A percentile compares a stretch with the other conserved stretches of the same genome.
These are phyloP conservation scores for Microctonus brassicae DNA, from an alignment of 2,888 invertebrate genomes.

Conservation along the genomic window DNA sequence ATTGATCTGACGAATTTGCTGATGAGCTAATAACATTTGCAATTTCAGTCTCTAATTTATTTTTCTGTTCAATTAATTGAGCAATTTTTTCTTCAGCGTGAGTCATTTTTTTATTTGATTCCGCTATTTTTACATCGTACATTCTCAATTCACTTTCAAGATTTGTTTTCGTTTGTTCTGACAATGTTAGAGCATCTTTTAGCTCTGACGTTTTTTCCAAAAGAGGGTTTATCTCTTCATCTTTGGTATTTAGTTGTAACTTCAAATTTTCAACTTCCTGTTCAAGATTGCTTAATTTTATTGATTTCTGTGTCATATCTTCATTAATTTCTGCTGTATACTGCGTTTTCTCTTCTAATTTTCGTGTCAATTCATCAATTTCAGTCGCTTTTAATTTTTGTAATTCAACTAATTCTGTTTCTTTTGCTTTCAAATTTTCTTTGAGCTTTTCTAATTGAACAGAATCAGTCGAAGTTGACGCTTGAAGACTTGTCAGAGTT, in stretches of 20 bases:
- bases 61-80: slow-evolving; percentile 73
- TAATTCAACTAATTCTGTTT: slow-evolving; percentile 71
- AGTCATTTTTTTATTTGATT: slow-evolving; percentile 73
- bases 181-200: slow-evolving; percentile 56
- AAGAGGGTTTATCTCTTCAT: slow-evolving; percentile 61
- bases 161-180: slow-evolving; percentile 61
- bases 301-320: slow-evolving; percentile 52
- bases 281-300: slow-evolving; percentile 56
- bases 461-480: slow-evolving; percentile 74
- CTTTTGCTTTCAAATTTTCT: slow-evolving; percentile 73
- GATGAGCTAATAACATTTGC: slow-evolving; percentile 74
- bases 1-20: slow-evolving; percentile 72
- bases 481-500: slow-evolving; percentile 72
- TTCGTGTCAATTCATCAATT: slow-evolving; percentile 59
- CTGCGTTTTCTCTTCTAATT: slow-evolving; percentile 59
- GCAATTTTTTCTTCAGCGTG: slow-evolving; percentile 73
- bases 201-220: slow-evolving; percentile 62
- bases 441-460: slow-evolving; percentile 74
- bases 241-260: slow-evolving; percentile 57
- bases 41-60: slow-evolving; percentile 76
- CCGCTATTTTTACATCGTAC: slow-evolving; percentile 61
- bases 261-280: slow-evolving; percentile 59
- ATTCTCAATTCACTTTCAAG: slow-evolving; percentile 60
- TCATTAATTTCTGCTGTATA: slow-evolving; percentile 56
- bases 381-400: slow-evolving; percentile 54